Percentiles rank a stretch among this genome's conserved stretches.
Evolutionary conservation across 2,113 vertebrate genomes (phyloP).

Genomic region (Saccopteryx leptura): DNA sequence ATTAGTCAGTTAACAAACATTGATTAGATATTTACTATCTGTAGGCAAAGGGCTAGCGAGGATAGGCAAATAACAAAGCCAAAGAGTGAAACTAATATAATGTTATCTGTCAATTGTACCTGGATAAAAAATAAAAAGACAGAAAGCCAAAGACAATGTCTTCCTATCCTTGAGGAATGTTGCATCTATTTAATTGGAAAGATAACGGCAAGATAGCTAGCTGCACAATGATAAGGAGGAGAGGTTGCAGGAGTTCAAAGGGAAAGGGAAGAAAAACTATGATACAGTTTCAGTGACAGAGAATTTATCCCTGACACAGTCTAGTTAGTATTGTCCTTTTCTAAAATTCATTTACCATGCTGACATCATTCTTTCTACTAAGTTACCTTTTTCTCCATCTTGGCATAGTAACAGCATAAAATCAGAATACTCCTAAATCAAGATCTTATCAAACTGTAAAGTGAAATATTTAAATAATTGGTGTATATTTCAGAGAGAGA

Average conservation of each 20-base stretch:
- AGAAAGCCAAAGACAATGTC: conserved; percentile 54
- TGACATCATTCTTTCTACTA: conserved; percentile 28
- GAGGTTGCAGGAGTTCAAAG: conserved; percentile 55
- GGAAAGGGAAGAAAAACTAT: conserved; percentile 45
- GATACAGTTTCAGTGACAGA: conserved; percentile 38
- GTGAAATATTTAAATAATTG: conserved; percentile 59
- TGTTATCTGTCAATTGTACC: neutral
- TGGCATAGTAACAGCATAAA: conserved; percentile 64
- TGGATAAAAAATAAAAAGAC: neutral
- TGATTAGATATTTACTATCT: conserved; percentile 49
- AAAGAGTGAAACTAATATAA: conserved; percentile 45
- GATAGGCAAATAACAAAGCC: neutral
- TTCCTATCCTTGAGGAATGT: conserved; percentile 70
- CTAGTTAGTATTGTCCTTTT: conserved; percentile 11
- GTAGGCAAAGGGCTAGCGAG: conserved; percentile 17
- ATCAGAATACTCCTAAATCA: conserved; percentile 63
- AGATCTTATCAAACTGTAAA: conserved; percentile 49
- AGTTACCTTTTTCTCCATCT: neutral
- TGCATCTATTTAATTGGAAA: conserved; percentile 67
- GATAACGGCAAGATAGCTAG: conserved; percentile 69
- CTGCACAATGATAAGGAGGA: conserved; percentile 7
- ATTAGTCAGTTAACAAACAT: conserved; percentile 68
- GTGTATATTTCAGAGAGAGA: conserved; percentile 25
- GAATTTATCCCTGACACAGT: neutral
- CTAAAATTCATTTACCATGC: conserved; percentile 58